Base-by-base conservation (phyloP, 2,113 vertebrate species). In the Menidia beryllina region DNA sequence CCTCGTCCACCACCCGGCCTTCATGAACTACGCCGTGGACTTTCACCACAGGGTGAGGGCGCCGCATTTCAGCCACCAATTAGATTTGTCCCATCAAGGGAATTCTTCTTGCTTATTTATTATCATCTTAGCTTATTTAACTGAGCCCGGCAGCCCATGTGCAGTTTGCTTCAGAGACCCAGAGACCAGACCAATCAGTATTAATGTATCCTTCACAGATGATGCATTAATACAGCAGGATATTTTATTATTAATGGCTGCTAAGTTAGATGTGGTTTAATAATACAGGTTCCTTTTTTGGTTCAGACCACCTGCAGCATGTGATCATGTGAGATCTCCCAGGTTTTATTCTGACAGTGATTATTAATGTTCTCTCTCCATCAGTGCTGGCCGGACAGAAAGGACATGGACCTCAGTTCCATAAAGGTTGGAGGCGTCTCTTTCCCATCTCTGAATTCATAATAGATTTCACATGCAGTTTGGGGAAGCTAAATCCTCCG, bases 1-100 rank as follows among this genome's bases (percentile, higher is more conserved):
- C 91, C 84, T 99, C 67, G 81, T 95, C 47, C 86, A 93, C 81
- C 97, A 99, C 65, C 97, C 97, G 1, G 96, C 96, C 41, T 89
- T 98, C 70, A 56, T 94, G 75, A 87, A 88, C 75, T 96, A 94
- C 26, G 91, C 96, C 17, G 0, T 93, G 5, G 76, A 86, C 53
- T 98, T 98, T 86, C 86, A 97, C 83, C 81, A 91, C 52, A 91
- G 93, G 95, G 97, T 98, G 88, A 93, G 92, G 15, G 12, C 3
- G 25, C 9, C 6, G 12, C 21, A 1, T 48, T 58, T 7, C 1
- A 3, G 4, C 52, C 3, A 17, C 9, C 5, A 0, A 38, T 21
- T 30, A 17, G n/a, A 1, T 75, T n/a, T 23, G 2, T 49, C 24
- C 24, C 48, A 1, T 21, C n/a, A 43, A 47, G 59, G 7, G 52